Conservation (phyloP, 2,797 vertebrate species). For the Kryptolebias ocellatus region DNA sequence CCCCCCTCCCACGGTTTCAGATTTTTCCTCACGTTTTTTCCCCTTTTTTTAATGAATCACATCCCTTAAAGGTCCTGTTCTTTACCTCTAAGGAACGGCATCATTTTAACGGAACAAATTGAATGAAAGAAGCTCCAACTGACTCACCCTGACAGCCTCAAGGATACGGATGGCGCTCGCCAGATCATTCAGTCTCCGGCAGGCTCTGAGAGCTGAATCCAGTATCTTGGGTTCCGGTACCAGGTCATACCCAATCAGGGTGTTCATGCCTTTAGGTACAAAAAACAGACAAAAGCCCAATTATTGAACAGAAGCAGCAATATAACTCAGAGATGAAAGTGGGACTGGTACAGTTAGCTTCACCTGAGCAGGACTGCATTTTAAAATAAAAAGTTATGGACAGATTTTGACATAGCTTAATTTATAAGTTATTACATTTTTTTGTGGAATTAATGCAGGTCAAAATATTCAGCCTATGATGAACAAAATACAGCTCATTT, state of each 20-base stretch:
- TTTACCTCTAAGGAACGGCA: too few species aligned
- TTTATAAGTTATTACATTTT: neutral
- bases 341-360: neutral
- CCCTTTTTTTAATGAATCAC: too few species aligned
- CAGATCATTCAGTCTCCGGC: conserved; percentile 92
- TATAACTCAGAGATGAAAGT: neutral
- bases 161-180: conserved; percentile 95
- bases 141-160: conserved; percentile 90
- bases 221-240: conserved; percentile 96
- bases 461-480: neutral
- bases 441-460: neutral
- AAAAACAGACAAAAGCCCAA: neutral
- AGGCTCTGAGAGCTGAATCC: conserved; percentile 92
- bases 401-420: neutral
- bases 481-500: too few species aligned
- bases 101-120: neutral
- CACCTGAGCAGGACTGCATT: neutral
- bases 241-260: conserved; percentile 92
- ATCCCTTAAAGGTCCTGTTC: too few species aligned
- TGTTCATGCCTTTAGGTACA: conserved; percentile 89
- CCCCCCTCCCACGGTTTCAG: too few species aligned
- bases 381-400: neutral
- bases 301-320: conserved; percentile 9
- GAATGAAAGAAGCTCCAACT: too few species aligned
- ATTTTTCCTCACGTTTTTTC: too few species aligned